Evolutionary conservation across 2,797 vertebrate genomes (phyloP).

Genomic region (Nothura maculosa): DNA sequence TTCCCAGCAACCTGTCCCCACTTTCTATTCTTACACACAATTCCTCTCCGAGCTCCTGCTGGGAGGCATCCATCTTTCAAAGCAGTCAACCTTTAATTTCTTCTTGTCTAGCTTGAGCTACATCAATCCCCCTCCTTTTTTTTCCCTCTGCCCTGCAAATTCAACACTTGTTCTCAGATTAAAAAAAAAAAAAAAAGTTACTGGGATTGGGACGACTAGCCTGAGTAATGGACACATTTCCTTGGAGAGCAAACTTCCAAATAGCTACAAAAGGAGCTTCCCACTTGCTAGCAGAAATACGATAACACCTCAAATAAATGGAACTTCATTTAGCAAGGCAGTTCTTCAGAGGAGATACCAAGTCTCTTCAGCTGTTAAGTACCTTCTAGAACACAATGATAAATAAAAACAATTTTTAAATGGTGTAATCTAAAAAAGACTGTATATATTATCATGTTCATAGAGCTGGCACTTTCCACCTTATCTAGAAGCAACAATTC

Average conservation of each 20-base stretch:
- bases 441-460: background rate
- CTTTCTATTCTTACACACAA: constrained; percentile 74
- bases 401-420: background rate
- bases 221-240: constrained; percentile 33
- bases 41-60: constrained; percentile 69
- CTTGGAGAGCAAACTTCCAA: constrained; percentile 8
- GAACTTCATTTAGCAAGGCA: background rate
- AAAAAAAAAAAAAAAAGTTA: constrained; percentile 59
- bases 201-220: constrained; percentile 4
- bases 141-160: constrained; percentile 26
- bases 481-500: background rate
- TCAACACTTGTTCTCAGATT: constrained; percentile 47
- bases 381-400: background rate
- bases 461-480: background rate
- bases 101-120: constrained; percentile 67
- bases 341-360: background rate
- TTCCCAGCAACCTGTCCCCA: constrained; percentile 76
- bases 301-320: background rate
- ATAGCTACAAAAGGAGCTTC: background rate
- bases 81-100: constrained; percentile 74
- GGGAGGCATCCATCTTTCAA: constrained; percentile 78
- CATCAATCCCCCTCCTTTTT: constrained; percentile 62
- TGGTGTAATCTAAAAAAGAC: background rate
- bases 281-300: constrained; percentile 26
- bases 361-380: background rate